A percentile compares a stretch with the other conserved stretches of the same genome.
Conservation (phyloP, 2,888 invertebrate genomes). For the Xestoiulus laeticollis region DNA sequence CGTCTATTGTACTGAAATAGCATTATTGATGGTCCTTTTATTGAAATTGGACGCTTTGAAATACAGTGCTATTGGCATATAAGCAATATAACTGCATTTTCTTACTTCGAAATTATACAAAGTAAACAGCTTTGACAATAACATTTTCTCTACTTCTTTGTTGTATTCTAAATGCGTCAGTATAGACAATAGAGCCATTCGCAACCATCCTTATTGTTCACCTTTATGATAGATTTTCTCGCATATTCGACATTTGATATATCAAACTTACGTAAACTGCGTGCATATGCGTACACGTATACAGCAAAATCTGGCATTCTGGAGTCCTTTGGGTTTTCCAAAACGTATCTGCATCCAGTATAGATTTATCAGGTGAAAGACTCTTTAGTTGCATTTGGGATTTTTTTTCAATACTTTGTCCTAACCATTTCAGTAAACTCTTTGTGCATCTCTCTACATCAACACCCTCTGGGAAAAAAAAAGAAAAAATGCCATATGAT, state of each 20-base stretch:
- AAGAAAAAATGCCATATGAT: not conserved
- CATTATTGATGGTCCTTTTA: too few relatives aligned
- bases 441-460: not conserved
- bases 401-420: not conserved
- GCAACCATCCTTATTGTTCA: not conserved
- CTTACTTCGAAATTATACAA: too few relatives aligned
- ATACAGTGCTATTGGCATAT: not conserved
- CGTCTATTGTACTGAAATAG: too few relatives aligned
- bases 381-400: not conserved
- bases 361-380: conserved; percentile 24
- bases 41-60: too few relatives aligned
- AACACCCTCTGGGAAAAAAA: not conserved
- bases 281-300: not conserved
- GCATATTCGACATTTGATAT: not conserved
- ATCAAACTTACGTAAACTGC: not conserved
- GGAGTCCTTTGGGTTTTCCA: not conserved
- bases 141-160: not conserved
- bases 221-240: not conserved
- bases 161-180: not conserved
- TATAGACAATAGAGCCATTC: not conserved
- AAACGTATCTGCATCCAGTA: not conserved
- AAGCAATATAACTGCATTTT: too few relatives aligned
- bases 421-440: not conserved
- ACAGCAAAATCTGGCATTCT: not conserved
- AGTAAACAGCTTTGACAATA: too few relatives aligned